These are phyloP conservation scores for Sebastes miniatus DNA, from an alignment of 2,797 vertebrate species.

Conservation along the genomic window DNA sequence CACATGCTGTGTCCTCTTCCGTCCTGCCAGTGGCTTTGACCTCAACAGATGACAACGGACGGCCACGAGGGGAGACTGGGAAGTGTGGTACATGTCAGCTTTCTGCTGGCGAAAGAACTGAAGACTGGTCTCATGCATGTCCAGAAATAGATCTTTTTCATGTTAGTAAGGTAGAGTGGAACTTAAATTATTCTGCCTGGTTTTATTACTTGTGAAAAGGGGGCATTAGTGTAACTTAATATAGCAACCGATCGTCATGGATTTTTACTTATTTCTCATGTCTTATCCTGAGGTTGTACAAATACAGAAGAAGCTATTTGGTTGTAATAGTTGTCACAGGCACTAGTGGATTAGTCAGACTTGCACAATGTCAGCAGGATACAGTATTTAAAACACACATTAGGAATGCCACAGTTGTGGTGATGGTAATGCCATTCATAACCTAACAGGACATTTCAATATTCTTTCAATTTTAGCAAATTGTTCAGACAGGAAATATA, in stretches of 20 bases:
- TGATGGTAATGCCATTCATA: not conserved
- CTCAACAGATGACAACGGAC: slow-evolving; percentile 57
- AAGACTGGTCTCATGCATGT: not conserved
- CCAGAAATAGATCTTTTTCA: slow-evolving; percentile 3
- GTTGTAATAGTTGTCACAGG: not conserved
- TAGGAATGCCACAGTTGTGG: not conserved
- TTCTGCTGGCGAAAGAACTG: slow-evolving; percentile 17
- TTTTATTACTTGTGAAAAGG: not conserved
- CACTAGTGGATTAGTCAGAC: not conserved
- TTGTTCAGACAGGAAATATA: not conserved
- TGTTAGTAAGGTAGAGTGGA: not conserved
- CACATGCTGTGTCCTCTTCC: slow-evolving; percentile 57
- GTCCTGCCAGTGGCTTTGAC: slow-evolving; percentile 62
- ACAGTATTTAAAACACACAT: not conserved
- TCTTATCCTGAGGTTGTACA: not conserved
- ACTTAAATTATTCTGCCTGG: not conserved
- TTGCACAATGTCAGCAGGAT: not conserved
- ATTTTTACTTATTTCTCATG: not conserved
- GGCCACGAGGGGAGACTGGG: slow-evolving; percentile 11
- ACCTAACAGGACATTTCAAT: not conserved
- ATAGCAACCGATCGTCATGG: not conserved
- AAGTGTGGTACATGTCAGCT: slow-evolving; percentile 39
- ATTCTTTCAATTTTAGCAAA: not conserved
- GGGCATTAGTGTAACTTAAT: not conserved
- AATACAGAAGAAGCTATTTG: not conserved